Conservation (phyloP, 2,113 vertebrate species). For the Semnopithecus entellus region DNA sequence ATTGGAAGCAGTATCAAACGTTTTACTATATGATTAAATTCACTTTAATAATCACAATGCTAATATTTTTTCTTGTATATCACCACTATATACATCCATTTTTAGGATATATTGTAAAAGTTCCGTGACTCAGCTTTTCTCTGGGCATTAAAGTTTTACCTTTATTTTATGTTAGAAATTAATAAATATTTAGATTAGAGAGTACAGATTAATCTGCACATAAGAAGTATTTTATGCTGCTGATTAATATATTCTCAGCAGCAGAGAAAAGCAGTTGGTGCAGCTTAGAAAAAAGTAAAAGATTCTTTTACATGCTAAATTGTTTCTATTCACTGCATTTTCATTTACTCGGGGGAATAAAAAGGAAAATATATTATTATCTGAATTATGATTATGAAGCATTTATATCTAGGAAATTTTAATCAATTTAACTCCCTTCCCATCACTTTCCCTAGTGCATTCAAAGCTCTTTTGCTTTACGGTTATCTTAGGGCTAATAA, state of each 20-base stretch:
- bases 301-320: not conserved
- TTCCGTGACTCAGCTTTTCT: not conserved
- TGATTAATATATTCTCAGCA: not conserved
- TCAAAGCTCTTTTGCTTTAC: not conserved
- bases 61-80: not conserved
- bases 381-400: not conserved
- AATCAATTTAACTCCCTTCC: not conserved
- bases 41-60: not conserved
- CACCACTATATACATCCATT: not conserved
- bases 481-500: not conserved
- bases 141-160: not conserved
- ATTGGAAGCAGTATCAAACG: not conserved
- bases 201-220: not conserved
- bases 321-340: not conserved
- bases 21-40: not conserved
- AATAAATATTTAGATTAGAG: not conserved
- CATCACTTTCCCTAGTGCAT: not conserved
- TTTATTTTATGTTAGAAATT: constrained; percentile 16
- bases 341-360: not conserved
- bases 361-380: not conserved
- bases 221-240: not conserved
- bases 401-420: not conserved
- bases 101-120: not conserved
- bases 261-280: not conserved
- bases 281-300: constrained; percentile 19